These are phyloP conservation scores for Chelonia mydas DNA, from an alignment of 2,797 vertebrate species.

Conservation along the genomic window DNA sequence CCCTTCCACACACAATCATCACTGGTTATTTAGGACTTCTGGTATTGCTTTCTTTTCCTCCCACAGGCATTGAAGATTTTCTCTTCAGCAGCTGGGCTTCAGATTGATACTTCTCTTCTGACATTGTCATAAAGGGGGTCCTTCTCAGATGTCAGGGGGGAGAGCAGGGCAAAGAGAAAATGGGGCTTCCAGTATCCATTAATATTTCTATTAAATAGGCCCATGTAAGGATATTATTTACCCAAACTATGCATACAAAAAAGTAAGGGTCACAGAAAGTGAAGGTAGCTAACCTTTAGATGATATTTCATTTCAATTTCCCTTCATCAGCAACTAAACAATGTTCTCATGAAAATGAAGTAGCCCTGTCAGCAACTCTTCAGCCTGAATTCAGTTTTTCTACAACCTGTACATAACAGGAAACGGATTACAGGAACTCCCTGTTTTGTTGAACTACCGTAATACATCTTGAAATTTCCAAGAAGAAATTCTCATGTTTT, in stretches of 20 bases:
- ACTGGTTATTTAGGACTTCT: neutral
- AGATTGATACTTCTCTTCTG: neutral
- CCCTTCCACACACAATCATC: accelerated
- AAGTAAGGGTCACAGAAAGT: neutral
- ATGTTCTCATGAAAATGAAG: constrained; percentile 70
- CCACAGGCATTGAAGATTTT: neutral
- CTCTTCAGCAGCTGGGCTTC: neutral
- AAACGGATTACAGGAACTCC: constrained; percentile 76
- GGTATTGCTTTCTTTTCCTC: neutral
- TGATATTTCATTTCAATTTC: neutral
- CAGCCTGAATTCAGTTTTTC: constrained; percentile 66
- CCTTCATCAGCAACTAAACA: neutral
- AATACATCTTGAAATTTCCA: constrained; percentile 1
- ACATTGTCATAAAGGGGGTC: accelerated
- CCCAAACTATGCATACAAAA: neutral
- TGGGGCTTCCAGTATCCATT: neutral
- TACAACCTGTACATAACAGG: constrained; percentile 74
- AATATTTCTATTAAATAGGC: neutral
- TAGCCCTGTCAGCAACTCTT: constrained; percentile 63
- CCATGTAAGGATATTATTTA: neutral
- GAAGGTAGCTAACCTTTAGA: neutral
- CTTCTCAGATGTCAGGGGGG: neutral
- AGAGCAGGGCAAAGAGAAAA: neutral
- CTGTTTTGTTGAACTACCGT: constrained; percentile 35
- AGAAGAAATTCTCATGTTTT: neutral